Evolutionary conservation across 2,888 invertebrate species (phyloP), one percentile per base, ranked within the genome.

Genomic region (Ganaspis brasiliensis): DNA sequence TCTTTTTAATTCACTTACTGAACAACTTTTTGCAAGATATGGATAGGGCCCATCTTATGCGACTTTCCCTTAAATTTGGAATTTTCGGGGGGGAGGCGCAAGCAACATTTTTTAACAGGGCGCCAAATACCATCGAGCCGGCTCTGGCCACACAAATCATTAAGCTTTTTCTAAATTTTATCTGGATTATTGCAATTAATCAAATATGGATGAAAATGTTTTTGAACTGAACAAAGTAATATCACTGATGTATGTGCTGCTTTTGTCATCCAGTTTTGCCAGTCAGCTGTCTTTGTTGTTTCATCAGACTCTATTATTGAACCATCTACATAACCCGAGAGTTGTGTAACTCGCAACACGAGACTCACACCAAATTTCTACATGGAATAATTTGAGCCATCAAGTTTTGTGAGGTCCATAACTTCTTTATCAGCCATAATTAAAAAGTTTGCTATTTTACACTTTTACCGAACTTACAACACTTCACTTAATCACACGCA

Each of bases 291-390:
- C n/a, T 40, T 21, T n/a, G 21, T 16, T 3, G 5, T 24, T 24
- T 37, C 55, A 24, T 76, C 63, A 3, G 73, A 73, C n/a, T 76
- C n/a, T 0, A 3, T 14, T 45, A 61, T 56, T 5, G 55, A 37
- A 0, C 73, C 76, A 8, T 76, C 56, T 2, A 73, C 24, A 55
- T 61, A 73, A n/a, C 73, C 40, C 4, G 14, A 24, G 16, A 76
- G 56, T 21, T 73, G 45, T 55, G 52, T 26, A 14, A 73, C 19
- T 8, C 55, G 56, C 3, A 76, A 31, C 37, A 59, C 14, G 12
- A 73, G 73, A 10, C 56, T 55, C n/a, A 73, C 56, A 40, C 76
- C 31, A 19, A 76, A 76, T 26, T 76, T 76, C 70, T 73, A 73
- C 63, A 76, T 1, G 1, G 61, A 24, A 19, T 55, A 76, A n/a